Evolutionary conservation across 1,140 invertebrate genomes (phyloP), one percentile per base, ranked within the genome.

Genomic region (Trialeurodes vaporariorum): DNA sequence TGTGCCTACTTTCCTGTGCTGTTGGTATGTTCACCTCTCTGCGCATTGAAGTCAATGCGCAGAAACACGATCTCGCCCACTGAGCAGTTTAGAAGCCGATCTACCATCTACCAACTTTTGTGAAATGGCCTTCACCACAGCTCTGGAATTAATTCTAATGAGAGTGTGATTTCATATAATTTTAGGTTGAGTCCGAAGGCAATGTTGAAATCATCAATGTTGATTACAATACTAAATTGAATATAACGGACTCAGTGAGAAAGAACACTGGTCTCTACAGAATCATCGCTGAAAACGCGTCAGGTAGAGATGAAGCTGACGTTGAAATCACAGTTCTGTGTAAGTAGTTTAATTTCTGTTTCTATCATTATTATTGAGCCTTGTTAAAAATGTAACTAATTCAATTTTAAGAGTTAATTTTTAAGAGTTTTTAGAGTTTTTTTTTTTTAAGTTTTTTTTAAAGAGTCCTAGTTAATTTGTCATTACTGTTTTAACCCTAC

Each of bases 161-260:
- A n/a, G n/a, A n/a, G n/a, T n/a, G n/a, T n/a, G n/a, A n/a, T n/a
- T n/a, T n/a, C 40, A 49, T 65, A 23, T 65, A 25, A 62, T 63
- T 65, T 26, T 49, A 83, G 72, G 75, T 87, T 0, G 82, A 82
- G 70, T 79, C 81, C 73, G 84, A 84, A 66, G 85, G 80, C 59
- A 92, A 91, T 73, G 83, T 94, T 60, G 90, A 93, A 77, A 90
- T 94, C 64, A 81, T 88, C 27, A 94, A 96, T 76, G 84, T 94
- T 23, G 94, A 96, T 62, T 93, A 97, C 78, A 94, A 96, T 74
- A 94, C 94, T 0, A 95, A 95, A 76, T 80, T 99, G 60, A 91
- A 83, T 63, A 89, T 99, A 69, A 88, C 85, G 40, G 92, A 96
- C 71, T 85, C 91, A 0, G 78, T 88, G 0, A 83, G 94, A 60